Evolutionary conservation across 2,888 invertebrate genomes (phyloP), one percentile per base, ranked within the genome.

Genomic region (Volucella inflata): DNA sequence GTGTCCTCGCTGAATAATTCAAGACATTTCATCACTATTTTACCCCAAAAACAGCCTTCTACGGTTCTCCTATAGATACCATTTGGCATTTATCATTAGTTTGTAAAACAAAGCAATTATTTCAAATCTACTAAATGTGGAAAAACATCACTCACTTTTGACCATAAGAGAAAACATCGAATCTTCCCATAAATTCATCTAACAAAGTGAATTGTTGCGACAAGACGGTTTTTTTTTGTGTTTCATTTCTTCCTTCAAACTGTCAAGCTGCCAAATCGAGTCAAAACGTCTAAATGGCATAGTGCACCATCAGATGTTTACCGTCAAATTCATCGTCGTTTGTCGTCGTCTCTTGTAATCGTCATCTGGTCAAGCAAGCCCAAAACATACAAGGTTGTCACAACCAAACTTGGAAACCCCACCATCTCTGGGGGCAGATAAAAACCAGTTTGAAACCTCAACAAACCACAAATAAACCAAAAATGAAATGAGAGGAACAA

Each of bases 291-390:
- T 42, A 8, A 12, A 10, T 12, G 1, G 38, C 40, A 11, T 17
- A 6, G 17, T 42, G 59, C 40, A 71, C 42, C 72, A 72, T 74
- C 72, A 44, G 40, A 62, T 51, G 60, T 74, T 36, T 50, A 59
- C 57, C 70, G 38, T n/a, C 38, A 36, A 40, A 30, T 30, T 30
- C 30, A 30, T 3, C 30, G 30, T 30, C 30, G 30, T 30, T 30
- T 6, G 30, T 6, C 30, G 6, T 30, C 30, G 30, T 30, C 30
- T 12, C 11, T 11, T 62, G 10, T 53, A 36, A n/a, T 72, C 36
- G 71, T 64, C 65, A 38, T 14, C 65, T 59, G 46, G 46, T 65
- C 65, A 57, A 65, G 14, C 30, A 40, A 71, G 6, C 50, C 6
- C 30, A 30, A 44, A 42, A 51, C 51, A 21, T 68, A 51, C 53